phyloP scores from a whole-genome alignment of 2,888 invertebrate genomes.

The Nemotelus pantherinus region DNA sequence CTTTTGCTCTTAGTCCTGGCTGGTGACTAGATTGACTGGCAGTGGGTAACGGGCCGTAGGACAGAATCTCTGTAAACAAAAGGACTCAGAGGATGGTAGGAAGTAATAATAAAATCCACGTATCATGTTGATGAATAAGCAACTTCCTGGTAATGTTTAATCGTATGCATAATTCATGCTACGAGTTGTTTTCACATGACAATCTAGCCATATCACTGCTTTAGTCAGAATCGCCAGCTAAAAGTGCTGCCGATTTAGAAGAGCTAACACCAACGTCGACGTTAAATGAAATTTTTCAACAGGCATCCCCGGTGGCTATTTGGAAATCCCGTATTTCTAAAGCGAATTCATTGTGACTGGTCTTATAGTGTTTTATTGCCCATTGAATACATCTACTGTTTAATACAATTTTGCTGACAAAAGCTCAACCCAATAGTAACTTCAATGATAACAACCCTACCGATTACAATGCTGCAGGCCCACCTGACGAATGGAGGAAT shows the following conservation, averaged over 20 bases:
- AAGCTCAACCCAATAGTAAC: too few species aligned
- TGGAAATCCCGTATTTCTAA: too few species aligned
- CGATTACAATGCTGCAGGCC: not conserved
- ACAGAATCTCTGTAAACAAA: constrained; percentile 15
- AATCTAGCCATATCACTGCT: constrained; percentile 10
- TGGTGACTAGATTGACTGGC: not conserved
- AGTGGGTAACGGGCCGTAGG: not conserved
- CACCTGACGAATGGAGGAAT: not conserved
- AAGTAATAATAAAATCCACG: constrained; percentile 42
- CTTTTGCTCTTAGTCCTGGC: too few species aligned
- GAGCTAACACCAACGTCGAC: too few species aligned
- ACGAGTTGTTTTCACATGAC: constrained; percentile 14
- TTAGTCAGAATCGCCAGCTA: not conserved
- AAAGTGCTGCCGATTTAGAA: not conserved
- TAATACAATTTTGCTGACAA: too few species aligned
- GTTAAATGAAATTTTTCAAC: too few species aligned
- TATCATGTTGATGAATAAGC: constrained; percentile 48
- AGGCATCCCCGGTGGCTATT: too few species aligned
- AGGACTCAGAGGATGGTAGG: not conserved
- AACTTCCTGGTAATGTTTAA: constrained; percentile 47
- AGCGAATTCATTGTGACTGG: too few species aligned
- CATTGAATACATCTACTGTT: too few species aligned
- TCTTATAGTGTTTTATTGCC: too few species aligned
- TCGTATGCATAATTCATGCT: constrained; percentile 49
- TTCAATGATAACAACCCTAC: not conserved